A percentile compares a stretch with the other conserved stretches of the same genome.
These are phyloP conservation scores for Cichlasoma orientale DNA, from an alignment of 2,797 vertebrate genomes.

Conservation along the genomic window DNA sequence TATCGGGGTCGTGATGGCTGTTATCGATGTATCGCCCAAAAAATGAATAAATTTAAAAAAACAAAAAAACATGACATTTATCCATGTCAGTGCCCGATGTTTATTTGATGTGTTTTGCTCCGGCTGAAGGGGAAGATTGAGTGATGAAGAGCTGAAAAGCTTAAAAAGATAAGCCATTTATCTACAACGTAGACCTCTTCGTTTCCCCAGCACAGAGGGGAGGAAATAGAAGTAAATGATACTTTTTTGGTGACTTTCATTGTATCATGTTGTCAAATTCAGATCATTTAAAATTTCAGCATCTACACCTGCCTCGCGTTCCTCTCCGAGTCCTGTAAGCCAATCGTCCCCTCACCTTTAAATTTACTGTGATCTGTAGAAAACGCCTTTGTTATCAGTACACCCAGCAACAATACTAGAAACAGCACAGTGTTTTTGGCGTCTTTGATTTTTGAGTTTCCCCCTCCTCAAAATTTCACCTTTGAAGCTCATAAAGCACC, in stretches of 20 bases:
- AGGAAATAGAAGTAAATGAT: background rate
- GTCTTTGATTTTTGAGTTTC: too few species aligned
- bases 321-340: background rate
- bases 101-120: background rate
- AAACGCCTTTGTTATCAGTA: background rate
- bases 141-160: background rate
- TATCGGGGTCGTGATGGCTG: background rate
- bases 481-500: too few species aligned
- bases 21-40: background rate
- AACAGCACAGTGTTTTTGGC: too few species aligned
- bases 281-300: background rate
- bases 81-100: background rate
- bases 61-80: background rate
- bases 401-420: too few species aligned
- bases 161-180: background rate
- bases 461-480: too few species aligned
- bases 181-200: background rate
- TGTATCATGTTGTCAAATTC: background rate
- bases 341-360: background rate
- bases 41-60: background rate
- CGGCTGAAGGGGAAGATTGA: background rate
- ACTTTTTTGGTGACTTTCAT: background rate
- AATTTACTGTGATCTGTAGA: too few species aligned
- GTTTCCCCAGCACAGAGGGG: accelerated
- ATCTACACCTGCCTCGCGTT: background rate